Evolutionary conservation across 2,888 invertebrate species (phyloP).

Genomic region (Andrena camellia): DNA sequence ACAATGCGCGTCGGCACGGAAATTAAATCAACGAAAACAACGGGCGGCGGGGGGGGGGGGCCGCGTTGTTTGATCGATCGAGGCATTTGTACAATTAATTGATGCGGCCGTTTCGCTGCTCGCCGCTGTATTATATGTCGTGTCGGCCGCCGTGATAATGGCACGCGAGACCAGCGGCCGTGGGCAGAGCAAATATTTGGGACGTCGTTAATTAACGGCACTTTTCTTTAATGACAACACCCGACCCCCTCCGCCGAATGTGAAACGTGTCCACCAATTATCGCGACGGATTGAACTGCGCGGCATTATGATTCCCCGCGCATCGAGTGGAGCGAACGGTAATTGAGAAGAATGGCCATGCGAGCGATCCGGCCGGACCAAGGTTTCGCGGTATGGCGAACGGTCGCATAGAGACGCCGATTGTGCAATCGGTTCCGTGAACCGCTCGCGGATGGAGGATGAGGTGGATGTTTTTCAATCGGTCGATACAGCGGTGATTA

Average conservation of each 20-base stretch:
- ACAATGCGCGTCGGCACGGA: background rate
- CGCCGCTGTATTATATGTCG: constrained; percentile 30
- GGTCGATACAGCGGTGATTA: too few relatives aligned
- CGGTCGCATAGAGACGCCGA: background rate
- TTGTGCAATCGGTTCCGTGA: background rate
- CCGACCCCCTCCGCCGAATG: constrained; percentile 5
- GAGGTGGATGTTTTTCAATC: too few relatives aligned
- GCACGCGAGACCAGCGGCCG: constrained; percentile 24
- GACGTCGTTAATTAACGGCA: constrained; percentile 61
- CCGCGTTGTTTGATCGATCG: constrained; percentile 39
- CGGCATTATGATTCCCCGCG: constrained; percentile 23
- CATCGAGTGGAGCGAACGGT: constrained; percentile 19
- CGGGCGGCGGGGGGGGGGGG: background rate
- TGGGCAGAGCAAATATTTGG: constrained; percentile 57
- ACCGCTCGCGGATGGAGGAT: background rate
- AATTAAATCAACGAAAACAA: constrained; percentile 45
- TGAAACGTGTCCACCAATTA: constrained; percentile 30
- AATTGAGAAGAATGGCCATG: constrained; percentile 19
- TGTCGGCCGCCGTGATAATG: constrained; percentile 21
- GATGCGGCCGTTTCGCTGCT: constrained; percentile 36
- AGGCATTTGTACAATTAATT: constrained; percentile 55
- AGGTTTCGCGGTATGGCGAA: background rate
- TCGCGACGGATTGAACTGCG: constrained; percentile 23
- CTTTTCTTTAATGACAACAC: constrained; percentile 36
- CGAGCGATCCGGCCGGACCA: background rate